phyloP scores from a whole-genome alignment of 30 jellyfish, hydroid and myxozoan genomes.

The Nemopilema nomurai region DNA sequence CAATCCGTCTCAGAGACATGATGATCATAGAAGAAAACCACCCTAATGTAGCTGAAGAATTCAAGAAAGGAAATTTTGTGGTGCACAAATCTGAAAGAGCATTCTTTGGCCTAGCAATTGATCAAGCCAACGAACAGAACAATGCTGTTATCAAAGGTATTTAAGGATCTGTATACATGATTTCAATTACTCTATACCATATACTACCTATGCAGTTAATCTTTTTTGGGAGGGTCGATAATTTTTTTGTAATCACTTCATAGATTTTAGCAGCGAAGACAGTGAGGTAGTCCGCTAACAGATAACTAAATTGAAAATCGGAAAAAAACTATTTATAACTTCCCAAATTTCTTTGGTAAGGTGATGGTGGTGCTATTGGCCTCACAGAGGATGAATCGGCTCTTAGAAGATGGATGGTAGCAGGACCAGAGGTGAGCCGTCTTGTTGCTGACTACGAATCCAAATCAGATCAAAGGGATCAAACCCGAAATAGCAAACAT shows the following conservation, averaged over 20 bases:
- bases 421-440: constrained; percentile 44
- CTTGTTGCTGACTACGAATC: constrained; percentile 39
- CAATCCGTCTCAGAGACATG: constrained; percentile 36
- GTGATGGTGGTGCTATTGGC: constrained; percentile 58
- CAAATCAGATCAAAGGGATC: not conserved
- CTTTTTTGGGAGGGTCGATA: not conserved
- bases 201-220: not conserved
- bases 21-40: not conserved
- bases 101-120: constrained; percentile 36
- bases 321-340: not conserved
- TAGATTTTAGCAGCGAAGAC: not conserved
- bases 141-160: constrained; percentile 47
- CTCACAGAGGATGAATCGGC: constrained; percentile 41
- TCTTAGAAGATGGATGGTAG: constrained; percentile 52
- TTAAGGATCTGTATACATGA: not conserved
- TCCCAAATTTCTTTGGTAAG: not conserved
- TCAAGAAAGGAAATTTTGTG: not conserved
- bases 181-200: not conserved
- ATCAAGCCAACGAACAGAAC: constrained; percentile 46
- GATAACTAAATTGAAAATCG: not conserved
- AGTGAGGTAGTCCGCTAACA: not conserved
- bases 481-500: not conserved
- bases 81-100: constrained; percentile 24
- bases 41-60: constrained; percentile 18
- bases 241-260: not conserved